A percentile compares a stretch with the other conserved stretches of the same genome.
Conservation (phyloP, 2,797 vertebrate genomes). For the Leptodactylus fallax region DNA sequence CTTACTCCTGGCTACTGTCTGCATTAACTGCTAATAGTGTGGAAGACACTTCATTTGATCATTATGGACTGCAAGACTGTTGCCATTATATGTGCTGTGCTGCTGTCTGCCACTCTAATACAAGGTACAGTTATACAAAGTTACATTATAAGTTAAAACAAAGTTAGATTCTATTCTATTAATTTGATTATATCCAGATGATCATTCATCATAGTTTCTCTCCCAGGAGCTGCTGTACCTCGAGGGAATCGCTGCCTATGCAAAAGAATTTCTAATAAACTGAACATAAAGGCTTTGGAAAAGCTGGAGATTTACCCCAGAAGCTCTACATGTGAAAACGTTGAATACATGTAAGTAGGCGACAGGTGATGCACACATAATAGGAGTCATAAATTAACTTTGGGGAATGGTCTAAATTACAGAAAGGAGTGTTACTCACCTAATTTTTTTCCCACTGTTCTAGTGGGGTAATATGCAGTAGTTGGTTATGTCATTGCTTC, state of each 20-base stretch:
- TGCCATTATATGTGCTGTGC: conserved; percentile 1
- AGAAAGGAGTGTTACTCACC: too few relatives aligned
- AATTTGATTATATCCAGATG: background rate
- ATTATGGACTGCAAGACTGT: conserved; percentile 31
- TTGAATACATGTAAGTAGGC: conserved; percentile 44
- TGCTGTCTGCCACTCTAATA: conserved; percentile 2
- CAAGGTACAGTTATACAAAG: conserved; percentile 32
- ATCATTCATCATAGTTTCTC: background rate
- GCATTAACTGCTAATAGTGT: background rate
- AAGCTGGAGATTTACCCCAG: conserved; percentile 42
- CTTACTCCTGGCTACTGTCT: background rate
- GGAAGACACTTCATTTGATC: background rate
- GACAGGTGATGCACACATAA: too few relatives aligned
- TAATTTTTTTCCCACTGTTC: too few relatives aligned
- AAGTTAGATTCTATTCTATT: background rate
- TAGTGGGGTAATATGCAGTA: too few relatives aligned
- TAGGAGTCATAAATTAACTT: too few relatives aligned
- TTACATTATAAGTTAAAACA: too few relatives aligned
- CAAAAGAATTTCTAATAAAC: background rate
- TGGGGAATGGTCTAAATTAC: too few relatives aligned
- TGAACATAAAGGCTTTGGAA: background rate
- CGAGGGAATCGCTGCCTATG: conserved; percentile 32
- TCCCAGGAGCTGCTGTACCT: conserved; percentile 2
- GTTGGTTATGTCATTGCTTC: too few relatives aligned
- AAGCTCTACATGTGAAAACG: conserved; percentile 31